Percentiles rank a stretch among this genome's conserved stretches.
phyloP scores from a whole-genome alignment of 1,140 invertebrate species.

The Drosophila cardini region DNA sequence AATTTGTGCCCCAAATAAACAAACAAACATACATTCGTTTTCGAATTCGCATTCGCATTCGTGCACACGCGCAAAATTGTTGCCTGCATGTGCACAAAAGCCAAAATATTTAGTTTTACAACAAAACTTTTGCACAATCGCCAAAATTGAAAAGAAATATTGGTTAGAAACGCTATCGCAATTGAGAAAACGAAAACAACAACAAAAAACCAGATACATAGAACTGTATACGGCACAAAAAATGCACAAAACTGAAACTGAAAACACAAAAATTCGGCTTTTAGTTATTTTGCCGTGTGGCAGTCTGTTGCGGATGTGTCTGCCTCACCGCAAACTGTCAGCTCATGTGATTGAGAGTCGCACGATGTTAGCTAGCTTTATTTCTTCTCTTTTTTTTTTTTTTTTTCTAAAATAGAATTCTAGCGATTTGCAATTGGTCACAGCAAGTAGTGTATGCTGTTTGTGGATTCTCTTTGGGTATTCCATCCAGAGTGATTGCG shows the following conservation, averaged over 20 bases:
- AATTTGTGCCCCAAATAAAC: constrained; percentile 58
- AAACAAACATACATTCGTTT: constrained; percentile 23
- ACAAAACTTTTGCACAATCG: constrained; percentile 57
- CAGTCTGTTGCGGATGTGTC: constrained; percentile 23
- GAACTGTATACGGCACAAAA: constrained; percentile 29
- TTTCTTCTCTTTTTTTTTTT: constrained; percentile 1
- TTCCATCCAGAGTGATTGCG: constrained; percentile 1
- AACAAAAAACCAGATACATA: constrained; percentile 1
- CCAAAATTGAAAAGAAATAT: constrained; percentile 79
- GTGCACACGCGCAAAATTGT: constrained; percentile 50
- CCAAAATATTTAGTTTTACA: constrained; percentile 81
- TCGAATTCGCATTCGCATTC: background rate
- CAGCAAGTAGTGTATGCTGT: constrained; percentile 15
- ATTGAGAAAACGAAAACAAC: constrained; percentile 21
- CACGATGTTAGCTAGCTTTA: constrained; percentile 18
- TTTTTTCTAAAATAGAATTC: constrained; percentile 39
- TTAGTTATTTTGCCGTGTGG: constrained; percentile 41
- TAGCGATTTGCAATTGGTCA: constrained; percentile 57
- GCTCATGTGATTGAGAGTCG: constrained; percentile 57
- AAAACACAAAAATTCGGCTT: constrained; percentile 47
- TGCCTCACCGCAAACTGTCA: constrained; percentile 67
- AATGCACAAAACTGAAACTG: constrained; percentile 14
- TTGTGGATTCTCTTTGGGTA: constrained; percentile 3
- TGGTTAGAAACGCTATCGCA: constrained; percentile 48
- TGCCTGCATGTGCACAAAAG: constrained; percentile 68